Evolutionary conservation across 2,888 invertebrate genomes (phyloP).

Genomic region (Lepas anatifera): DNA sequence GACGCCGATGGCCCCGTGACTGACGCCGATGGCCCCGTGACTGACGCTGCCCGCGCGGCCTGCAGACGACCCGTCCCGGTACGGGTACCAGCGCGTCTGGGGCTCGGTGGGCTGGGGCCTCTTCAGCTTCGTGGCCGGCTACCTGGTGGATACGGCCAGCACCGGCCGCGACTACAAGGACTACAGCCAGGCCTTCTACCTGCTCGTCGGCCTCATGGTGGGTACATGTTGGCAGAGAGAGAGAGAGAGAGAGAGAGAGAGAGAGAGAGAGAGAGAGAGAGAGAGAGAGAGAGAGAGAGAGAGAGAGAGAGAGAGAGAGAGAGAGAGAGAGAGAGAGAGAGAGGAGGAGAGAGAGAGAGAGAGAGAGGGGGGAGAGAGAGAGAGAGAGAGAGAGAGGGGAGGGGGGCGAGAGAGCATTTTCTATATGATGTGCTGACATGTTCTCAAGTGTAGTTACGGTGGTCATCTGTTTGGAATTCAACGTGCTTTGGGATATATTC

Average conservation of each 20-base stretch:
- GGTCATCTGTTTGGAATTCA: no score
- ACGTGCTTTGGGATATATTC: no score
- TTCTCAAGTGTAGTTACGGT: no score
- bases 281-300: background rate
- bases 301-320: slow-evolving; percentile 11
- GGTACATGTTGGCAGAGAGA: slow-evolving; percentile 21
- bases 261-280: slow-evolving; percentile 4
- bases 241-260: background rate
- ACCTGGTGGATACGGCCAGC: slow-evolving; percentile 62
- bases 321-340: slow-evolving; percentile 15
- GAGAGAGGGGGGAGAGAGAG: no score
- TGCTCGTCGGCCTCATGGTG: slow-evolving; percentile 47
- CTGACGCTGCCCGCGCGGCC: background rate
- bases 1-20: no score
- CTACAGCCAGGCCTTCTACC: slow-evolving; percentile 66
- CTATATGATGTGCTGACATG: no score
- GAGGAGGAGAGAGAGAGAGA: background rate
- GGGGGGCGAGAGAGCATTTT: no score
- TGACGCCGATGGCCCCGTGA: no score
- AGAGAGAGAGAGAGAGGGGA: no score
- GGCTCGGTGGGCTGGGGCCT: slow-evolving; percentile 79
- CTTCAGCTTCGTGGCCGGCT: slow-evolving; percentile 59
- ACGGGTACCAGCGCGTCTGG: slow-evolving; percentile 76
- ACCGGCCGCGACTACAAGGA: slow-evolving; percentile 46
- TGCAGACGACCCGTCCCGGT: slow-evolving; percentile 32